Percentiles rank a stretch among this genome's conserved stretches.
These are phyloP conservation scores for Lepetodrilus schrolli DNA, from an alignment of 2,888 invertebrate species.

Conservation along the genomic window DNA sequence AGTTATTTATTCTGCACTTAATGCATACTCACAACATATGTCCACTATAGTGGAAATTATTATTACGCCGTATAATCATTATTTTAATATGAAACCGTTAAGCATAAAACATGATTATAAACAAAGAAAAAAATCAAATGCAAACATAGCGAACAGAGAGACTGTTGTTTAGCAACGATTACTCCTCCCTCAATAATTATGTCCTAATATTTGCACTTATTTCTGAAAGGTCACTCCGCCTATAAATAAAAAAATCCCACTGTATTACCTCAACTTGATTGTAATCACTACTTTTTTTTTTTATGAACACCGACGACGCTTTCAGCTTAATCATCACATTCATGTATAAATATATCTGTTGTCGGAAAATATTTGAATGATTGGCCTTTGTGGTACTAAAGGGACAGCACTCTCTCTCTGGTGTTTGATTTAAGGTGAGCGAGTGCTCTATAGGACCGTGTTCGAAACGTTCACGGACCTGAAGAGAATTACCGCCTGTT, in stretches of 20 bases:
- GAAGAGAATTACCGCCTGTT: conserved; percentile 35
- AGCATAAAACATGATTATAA: too few species aligned
- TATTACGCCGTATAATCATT: too few species aligned
- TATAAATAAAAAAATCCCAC: conserved; percentile 3
- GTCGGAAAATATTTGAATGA: neutral
- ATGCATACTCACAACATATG: too few species aligned
- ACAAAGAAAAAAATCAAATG: too few species aligned
- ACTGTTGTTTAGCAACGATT: too few species aligned
- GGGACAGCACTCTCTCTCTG: neutral
- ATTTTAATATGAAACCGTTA: too few species aligned
- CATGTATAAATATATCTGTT: neutral
- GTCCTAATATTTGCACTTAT: neutral
- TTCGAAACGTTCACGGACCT: neutral
- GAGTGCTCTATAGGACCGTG: too few species aligned
- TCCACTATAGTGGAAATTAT: too few species aligned
- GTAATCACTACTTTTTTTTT: neutral
- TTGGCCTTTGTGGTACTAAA: neutral
- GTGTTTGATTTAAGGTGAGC: too few species aligned
- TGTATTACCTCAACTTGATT: neutral
- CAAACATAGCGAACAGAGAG: too few species aligned
- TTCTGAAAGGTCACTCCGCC: neutral
- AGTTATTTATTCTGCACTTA: too few species aligned
- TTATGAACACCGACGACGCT: neutral
- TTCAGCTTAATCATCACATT: neutral
- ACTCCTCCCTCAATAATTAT: too few species aligned